These are phyloP conservation scores for Carollia perspicillata DNA, from an alignment of 2,113 vertebrate species.

Conservation along the genomic window DNA sequence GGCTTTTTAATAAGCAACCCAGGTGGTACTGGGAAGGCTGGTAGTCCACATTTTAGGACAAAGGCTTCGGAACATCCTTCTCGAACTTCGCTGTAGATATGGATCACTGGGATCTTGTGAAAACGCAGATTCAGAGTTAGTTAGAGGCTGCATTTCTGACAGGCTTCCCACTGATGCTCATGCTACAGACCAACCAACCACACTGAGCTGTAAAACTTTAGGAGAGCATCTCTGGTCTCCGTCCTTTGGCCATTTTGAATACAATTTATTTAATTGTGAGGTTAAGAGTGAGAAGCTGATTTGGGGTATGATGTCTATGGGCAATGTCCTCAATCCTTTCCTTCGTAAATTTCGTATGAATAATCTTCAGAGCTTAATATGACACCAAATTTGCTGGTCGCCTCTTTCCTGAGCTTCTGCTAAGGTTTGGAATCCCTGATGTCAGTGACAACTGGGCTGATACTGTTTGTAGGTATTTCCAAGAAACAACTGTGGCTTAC, in stretches of 20 bases:
- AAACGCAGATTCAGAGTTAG: neutral
- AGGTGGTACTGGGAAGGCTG: conserved; percentile 34
- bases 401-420: neutral
- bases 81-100: neutral
- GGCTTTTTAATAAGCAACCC: conserved; percentile 39
- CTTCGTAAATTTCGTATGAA: neutral
- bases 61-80: neutral
- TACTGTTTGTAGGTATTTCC: neutral
- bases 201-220: neutral
- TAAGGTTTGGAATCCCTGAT: neutral
- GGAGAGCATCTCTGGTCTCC: neutral
- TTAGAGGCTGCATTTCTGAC: neutral
- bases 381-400: neutral
- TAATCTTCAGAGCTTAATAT: neutral
- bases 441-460: neutral
- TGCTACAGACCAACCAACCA: neutral
- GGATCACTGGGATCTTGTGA: neutral
- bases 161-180: neutral
- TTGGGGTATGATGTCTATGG: neutral
- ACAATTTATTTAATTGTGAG: neutral
- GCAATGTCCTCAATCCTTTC: neutral
- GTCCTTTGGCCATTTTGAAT: neutral
- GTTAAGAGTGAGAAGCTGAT: neutral
- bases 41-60: conserved; percentile 23
- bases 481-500: neutral